Evolutionary conservation across 1,140 invertebrate genomes (phyloP), one percentile per base, ranked within the genome.

Genomic region (Ceratina australensis): DNA sequence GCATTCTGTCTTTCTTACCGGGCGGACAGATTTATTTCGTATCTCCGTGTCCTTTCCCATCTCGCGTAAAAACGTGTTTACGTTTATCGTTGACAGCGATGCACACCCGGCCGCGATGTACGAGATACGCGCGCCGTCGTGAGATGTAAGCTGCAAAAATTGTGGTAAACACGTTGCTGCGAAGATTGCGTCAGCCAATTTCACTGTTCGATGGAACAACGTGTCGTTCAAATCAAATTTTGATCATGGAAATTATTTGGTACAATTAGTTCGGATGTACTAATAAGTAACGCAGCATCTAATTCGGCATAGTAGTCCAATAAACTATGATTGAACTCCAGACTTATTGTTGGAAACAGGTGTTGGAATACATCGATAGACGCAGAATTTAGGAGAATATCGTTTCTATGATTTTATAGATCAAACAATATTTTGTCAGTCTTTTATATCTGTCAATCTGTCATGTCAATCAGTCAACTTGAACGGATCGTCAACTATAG

Each of bases 241-340:
- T 78, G 72, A 69, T 89, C 85, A 50, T 88, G 76, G 7, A 87
- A 88, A 42, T 82, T 82, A 75, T 85, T 88, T 24, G 91, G 91
- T 65, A 92, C 68, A 18, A 92, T 85, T 22, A 92, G 71, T 82
- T 92, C 88, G 2, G 87, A 86, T 5, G 91, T 93, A 26, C 95
- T 97, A 87, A 94, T 94, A 28, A 98, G 91, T 79, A 96, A 90
- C 15, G 98, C 94, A 69, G 96, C 97, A 93, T 98, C 97, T 20
- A 98, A 91, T 87, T 97, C 96, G n/a, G 96, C 97, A 83, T 98
- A 98, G 89, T 98, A 98, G 57, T 96, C 94, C 22, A 97, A 92
- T 68, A 94, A 91, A 56, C 93, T 94, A 86, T 97, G 96, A 91
- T 97, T 96, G 84, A 98, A 96, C 89, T 98, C 97, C 69, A 98